phyloP scores from a whole-genome alignment of 1,140 invertebrate genomes.

The Archegozetes longisetosus region DNA sequence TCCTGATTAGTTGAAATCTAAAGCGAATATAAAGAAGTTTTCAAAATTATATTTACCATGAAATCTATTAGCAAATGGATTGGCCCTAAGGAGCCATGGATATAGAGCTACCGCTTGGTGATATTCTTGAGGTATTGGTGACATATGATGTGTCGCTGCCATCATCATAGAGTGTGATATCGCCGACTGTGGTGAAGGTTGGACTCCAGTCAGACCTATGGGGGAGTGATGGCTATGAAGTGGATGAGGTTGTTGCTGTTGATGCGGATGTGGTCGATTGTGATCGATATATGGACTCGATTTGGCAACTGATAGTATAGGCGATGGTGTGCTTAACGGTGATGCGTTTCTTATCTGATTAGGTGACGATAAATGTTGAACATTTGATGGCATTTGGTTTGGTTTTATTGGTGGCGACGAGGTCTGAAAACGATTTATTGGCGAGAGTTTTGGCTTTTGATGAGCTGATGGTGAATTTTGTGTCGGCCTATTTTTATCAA shows the following conservation, averaged over 20 bases:
- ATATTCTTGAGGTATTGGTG: constrained; percentile 9
- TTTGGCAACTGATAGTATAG: background rate
- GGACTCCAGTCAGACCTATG: background rate
- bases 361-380: too few species aligned
- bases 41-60: constrained; percentile 3
- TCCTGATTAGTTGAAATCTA: background rate
- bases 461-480: background rate
- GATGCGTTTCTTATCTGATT: too few species aligned
- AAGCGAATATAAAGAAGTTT: background rate
- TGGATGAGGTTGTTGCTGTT: background rate
- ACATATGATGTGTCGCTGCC: background rate
- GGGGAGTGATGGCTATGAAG: background rate
- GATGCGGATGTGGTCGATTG: background rate
- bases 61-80: constrained; percentile 11
- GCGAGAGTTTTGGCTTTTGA: background rate
- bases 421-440: background rate
- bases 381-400: background rate
- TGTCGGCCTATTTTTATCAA: background rate
- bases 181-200: background rate
- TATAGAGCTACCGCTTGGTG: constrained; percentile 25
- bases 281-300: background rate
- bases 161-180: background rate
- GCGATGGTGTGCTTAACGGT: background rate
- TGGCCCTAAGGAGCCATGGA: constrained; percentile 10
- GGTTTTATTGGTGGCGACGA: background rate